Percentiles rank a stretch among this genome's conserved stretches.
Evolutionary conservation across 2,113 vertebrate species (phyloP).

Genomic region (Otocyon megalotis): DNA sequence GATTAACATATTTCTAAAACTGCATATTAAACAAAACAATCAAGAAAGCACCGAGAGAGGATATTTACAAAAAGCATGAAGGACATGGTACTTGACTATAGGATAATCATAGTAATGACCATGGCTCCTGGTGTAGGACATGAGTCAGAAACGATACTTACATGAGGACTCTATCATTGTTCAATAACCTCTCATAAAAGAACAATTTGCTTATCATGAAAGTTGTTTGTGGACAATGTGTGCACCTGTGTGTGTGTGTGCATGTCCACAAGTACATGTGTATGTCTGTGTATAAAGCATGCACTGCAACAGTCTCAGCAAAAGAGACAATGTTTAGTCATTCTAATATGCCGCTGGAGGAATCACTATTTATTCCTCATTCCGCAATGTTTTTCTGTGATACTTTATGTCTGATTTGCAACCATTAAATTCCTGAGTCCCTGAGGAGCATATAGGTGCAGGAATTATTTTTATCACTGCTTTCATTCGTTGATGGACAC

Average conservation of each 20-base stretch:
- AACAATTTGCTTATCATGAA: neutral
- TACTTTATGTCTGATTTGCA: neutral
- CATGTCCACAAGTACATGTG: neutral
- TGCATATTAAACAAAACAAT: neutral
- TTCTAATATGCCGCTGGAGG: neutral
- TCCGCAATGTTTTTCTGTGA: neutral
- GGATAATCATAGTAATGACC: neutral
- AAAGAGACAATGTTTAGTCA: neutral
- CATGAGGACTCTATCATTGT: neutral
- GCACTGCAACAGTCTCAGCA: neutral
- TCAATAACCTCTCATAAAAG: neutral
- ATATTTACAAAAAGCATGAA: neutral
- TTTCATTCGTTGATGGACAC: neutral
- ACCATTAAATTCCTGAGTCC: neutral
- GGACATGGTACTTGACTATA: neutral
- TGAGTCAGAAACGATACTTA: neutral
- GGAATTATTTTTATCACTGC: constrained; percentile 15
- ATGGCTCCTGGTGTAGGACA: neutral
- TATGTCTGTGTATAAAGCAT: neutral
- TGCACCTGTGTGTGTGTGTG: neutral
- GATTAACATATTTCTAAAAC: neutral
- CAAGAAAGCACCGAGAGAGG: neutral
- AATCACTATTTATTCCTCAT: neutral
- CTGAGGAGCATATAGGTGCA: neutral
- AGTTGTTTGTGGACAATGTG: neutral